Percentiles rank a stretch among this genome's conserved stretches.
Evolutionary conservation across 1,140 invertebrate species (phyloP).

Genomic region (Augochlora pura): DNA sequence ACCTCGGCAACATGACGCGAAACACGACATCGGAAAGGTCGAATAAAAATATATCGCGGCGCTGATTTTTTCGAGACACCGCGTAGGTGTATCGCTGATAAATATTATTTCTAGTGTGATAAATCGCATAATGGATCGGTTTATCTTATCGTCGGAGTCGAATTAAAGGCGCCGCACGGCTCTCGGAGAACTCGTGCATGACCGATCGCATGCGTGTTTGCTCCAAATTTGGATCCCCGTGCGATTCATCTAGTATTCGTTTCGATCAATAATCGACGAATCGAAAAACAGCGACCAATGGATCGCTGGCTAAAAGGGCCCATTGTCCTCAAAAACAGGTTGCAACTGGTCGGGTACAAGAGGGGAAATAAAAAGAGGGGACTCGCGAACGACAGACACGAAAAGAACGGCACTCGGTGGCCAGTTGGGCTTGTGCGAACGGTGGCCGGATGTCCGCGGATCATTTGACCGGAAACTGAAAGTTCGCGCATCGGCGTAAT

Average conservation of each 20-base stretch:
- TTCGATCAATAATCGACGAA: too few species aligned
- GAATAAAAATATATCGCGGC: constrained; percentile 10
- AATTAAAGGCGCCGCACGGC: constrained; percentile 26
- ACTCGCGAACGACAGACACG: background rate
- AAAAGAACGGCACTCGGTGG: constrained; percentile 5
- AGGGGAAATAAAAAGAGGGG: too few species aligned
- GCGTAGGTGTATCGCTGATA: constrained; percentile 7
- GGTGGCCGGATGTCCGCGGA: constrained; percentile 73
- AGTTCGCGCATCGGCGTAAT: constrained; percentile 72
- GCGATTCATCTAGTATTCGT: background rate
- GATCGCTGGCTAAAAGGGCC: too few species aligned
- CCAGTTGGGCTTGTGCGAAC: constrained; percentile 12
- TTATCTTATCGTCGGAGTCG: constrained; percentile 28
- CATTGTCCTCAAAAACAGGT: too few species aligned
- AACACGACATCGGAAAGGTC: background rate
- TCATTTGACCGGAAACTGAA: constrained; percentile 76
- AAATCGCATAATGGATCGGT: background rate
- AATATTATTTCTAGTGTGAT: constrained; percentile 35
- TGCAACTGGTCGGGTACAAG: too few species aligned
- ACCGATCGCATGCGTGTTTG: background rate
- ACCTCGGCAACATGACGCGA: too few species aligned
- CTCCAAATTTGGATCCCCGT: background rate
- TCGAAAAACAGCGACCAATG: too few species aligned
- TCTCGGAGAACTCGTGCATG: background rate
- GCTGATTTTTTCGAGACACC: constrained; percentile 15